Conservation (phyloP, 2,888 invertebrate genomes). For the Lasioglossum malachurum region DNA sequence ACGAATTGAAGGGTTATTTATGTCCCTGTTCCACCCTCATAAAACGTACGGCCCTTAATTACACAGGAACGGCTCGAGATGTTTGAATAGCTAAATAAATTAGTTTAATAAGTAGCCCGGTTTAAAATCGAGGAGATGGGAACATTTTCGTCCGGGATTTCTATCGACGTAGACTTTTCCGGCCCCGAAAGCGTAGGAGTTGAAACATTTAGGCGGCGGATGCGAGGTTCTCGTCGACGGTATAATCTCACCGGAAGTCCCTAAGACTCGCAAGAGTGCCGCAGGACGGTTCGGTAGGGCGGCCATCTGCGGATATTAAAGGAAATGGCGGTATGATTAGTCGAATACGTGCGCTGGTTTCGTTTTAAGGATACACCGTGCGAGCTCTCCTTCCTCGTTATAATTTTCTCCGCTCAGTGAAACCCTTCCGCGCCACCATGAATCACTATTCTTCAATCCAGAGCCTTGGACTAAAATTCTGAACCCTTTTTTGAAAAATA, state of each 20-base stretch:
- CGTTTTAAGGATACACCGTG: conserved; percentile 74
- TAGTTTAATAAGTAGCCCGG: conserved; percentile 1
- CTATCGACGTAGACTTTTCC: conserved; percentile 8
- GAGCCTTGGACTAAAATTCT: too few relatives aligned
- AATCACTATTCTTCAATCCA: not conserved
- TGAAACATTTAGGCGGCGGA: conserved; percentile 81
- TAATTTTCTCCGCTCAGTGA: conserved; percentile 12
- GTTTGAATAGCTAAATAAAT: not conserved
- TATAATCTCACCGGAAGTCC: conserved; percentile 83
- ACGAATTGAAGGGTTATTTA: not conserved
- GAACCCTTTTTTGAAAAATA: too few relatives aligned
- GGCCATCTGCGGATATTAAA: conserved; percentile 84
- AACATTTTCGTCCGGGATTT: conserved; percentile 16
- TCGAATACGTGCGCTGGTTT: conserved; percentile 84
- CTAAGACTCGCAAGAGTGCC: conserved; percentile 80
- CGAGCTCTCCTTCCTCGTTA: conserved; percentile 24
- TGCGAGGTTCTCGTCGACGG: conserved; percentile 76
- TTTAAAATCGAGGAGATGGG: conserved; percentile 2
- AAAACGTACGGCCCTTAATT: not conserved
- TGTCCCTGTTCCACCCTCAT: not conserved
- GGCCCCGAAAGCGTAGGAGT: conserved; percentile 39
- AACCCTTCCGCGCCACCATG: not conserved
- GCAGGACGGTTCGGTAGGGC: conserved; percentile 67
- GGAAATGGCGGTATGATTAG: conserved; percentile 85
- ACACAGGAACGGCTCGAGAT: not conserved